Evolutionary conservation across 2,797 vertebrate species (phyloP).

Genomic region (Zalophus californianus): DNA sequence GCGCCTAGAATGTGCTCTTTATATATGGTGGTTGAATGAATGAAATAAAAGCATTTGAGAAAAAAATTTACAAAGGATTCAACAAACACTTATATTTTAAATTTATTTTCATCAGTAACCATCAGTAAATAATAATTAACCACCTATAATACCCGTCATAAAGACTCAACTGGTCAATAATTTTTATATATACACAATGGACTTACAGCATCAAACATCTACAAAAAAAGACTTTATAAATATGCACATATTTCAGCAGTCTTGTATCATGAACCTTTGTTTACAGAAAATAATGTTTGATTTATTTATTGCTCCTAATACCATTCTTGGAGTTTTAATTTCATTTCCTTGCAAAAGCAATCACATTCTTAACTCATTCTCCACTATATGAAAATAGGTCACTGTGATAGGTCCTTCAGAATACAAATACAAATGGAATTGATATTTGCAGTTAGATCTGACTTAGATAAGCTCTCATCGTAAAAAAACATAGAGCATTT

Average conservation of each 20-base stretch:
- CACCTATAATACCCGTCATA: not conserved
- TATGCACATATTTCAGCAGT: constrained; percentile 54
- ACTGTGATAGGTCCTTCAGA: constrained; percentile 71
- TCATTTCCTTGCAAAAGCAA: constrained; percentile 83
- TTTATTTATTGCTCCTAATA: constrained; percentile 81
- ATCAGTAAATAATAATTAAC: constrained; percentile 31
- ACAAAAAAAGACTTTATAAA: constrained; percentile 62
- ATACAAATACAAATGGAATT: constrained; percentile 69
- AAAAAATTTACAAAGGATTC: constrained; percentile 33
- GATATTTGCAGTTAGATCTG: constrained; percentile 75
- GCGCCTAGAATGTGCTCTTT: not conserved
- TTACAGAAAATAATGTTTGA: constrained; percentile 59
- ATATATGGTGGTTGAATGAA: not conserved
- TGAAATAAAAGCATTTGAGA: constrained; percentile 44
- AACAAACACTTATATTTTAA: constrained; percentile 50
- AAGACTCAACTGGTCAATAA: not conserved
- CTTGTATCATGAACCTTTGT: constrained; percentile 53
- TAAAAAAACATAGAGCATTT: constrained; percentile 83
- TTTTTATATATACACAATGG: not conserved
- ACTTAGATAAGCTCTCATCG: constrained; percentile 68
- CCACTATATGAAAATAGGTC: constrained; percentile 71
- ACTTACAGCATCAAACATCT: not conserved
- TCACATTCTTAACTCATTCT: constrained; percentile 71
- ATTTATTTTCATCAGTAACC: constrained; percentile 29
- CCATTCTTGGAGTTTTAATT: constrained; percentile 75